These are phyloP conservation scores for Octomys mimax DNA, from an alignment of 2,797 vertebrate genomes.

Conservation along the genomic window DNA sequence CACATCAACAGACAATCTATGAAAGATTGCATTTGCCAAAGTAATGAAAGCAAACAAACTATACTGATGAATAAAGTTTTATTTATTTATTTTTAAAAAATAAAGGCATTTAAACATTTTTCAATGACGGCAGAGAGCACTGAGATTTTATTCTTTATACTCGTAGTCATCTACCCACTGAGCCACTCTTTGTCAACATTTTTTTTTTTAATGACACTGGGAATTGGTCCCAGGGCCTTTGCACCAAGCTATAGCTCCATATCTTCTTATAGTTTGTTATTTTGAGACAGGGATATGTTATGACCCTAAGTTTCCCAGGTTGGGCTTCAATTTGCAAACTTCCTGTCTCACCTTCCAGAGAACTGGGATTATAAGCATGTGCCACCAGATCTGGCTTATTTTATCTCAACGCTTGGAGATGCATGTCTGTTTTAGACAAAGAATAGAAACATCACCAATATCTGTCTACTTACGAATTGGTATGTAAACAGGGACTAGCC, in stretches of 20 bases:
- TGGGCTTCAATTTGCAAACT: neutral
- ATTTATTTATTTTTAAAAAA: no score
- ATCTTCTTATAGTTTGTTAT: neutral
- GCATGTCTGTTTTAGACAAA: slow-evolving; percentile 27
- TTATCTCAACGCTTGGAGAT: slow-evolving; percentile 33
- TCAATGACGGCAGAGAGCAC: neutral
- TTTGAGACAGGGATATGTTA: neutral
- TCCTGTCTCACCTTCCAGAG: neutral
- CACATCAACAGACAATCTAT: neutral
- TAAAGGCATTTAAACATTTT: neutral
- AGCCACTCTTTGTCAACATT: neutral
- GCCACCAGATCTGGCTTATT: neutral
- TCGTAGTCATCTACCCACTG: neutral
- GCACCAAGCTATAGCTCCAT: neutral
- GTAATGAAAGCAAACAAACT: slow-evolving; percentile 29
- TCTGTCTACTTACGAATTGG: neutral
- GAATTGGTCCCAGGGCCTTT: neutral
- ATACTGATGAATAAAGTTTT: neutral
- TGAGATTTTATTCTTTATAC: neutral
- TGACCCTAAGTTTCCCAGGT: neutral
- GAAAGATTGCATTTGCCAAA: neutral
- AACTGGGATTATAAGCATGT: neutral
- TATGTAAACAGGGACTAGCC: neutral
- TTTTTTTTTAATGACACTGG: neutral
- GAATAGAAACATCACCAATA: neutral